phyloP scores from a whole-genome alignment of 2,888 invertebrate genomes.

The Erebia epiphron region DNA sequence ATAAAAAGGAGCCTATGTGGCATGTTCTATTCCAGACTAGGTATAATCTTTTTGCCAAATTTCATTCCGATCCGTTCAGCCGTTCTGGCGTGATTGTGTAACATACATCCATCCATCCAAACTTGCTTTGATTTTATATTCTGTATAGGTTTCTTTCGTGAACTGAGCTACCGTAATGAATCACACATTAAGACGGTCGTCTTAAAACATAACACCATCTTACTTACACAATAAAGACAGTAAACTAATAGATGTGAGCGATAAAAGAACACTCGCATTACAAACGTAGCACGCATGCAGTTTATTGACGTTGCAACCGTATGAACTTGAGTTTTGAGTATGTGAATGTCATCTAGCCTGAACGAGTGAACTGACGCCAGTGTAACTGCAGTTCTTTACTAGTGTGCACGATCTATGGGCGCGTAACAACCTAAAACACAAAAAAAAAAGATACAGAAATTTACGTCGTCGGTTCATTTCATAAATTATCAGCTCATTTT shows the following conservation, averaged over 20 bases:
- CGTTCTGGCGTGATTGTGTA: no score
- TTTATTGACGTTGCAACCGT: constrained; percentile 73
- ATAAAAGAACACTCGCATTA: constrained; percentile 65
- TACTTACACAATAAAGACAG: neutral
- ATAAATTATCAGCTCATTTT: neutral
- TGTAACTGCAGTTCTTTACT: constrained; percentile 68
- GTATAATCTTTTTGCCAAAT: no score
- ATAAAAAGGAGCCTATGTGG: no score
- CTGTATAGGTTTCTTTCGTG: neutral
- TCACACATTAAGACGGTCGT: neutral
- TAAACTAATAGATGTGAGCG: constrained; percentile 46
- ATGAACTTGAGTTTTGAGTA: constrained; percentile 77
- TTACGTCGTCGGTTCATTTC: constrained; percentile 45
- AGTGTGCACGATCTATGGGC: constrained; percentile 62
- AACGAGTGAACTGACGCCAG: constrained; percentile 47
- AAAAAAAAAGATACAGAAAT: constrained; percentile 60
- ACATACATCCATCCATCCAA: no score
- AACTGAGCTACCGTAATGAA: constrained; percentile 1
- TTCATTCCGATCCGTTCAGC: no score
- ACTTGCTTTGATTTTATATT: no score
- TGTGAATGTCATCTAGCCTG: constrained; percentile 78
- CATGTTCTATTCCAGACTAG: no score
- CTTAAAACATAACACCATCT: neutral
- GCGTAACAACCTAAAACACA: constrained; percentile 48
- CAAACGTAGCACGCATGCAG: constrained; percentile 58